Conservation (phyloP, 2,888 invertebrate species). For the Mesorhabditis belari region DNA sequence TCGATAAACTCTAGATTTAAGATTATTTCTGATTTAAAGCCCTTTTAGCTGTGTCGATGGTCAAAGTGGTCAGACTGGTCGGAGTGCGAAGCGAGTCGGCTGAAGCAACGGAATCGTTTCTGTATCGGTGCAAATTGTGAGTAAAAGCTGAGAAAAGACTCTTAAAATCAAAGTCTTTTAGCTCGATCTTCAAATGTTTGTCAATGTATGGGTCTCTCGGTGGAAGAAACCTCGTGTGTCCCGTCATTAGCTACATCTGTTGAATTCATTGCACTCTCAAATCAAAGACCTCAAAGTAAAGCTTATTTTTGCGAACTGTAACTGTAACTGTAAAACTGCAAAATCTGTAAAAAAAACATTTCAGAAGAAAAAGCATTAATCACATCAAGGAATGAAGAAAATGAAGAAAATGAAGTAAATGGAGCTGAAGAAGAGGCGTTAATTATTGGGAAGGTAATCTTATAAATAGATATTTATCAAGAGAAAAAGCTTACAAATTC, state of each 20-base stretch:
- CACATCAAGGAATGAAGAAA: neutral
- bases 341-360: no score
- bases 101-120: slow-evolving; percentile 27
- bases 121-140: slow-evolving; percentile 30
- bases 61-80: slow-evolving; percentile 35
- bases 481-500: no score
- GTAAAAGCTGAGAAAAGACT: neutral
- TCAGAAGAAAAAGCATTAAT: no score
- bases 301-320: no score
- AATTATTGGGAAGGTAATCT: no score
- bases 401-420: no score
- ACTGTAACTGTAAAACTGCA: no score
- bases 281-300: neutral
- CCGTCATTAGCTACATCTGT: neutral
- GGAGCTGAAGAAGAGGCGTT: no score
- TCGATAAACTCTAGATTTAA: no score
- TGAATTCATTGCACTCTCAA: neutral
- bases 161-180: neutral
- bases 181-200: slow-evolving; percentile 1
- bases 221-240: slow-evolving; percentile 7
- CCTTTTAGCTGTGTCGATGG: slow-evolving; percentile 29
- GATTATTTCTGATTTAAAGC: neutral
- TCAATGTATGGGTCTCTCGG: slow-evolving; percentile 5
- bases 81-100: slow-evolving; percentile 19
- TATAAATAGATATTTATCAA: no score